Base-by-base conservation (phyloP, 2,888 invertebrate species). In the Troglohyphantes excavatus region DNA sequence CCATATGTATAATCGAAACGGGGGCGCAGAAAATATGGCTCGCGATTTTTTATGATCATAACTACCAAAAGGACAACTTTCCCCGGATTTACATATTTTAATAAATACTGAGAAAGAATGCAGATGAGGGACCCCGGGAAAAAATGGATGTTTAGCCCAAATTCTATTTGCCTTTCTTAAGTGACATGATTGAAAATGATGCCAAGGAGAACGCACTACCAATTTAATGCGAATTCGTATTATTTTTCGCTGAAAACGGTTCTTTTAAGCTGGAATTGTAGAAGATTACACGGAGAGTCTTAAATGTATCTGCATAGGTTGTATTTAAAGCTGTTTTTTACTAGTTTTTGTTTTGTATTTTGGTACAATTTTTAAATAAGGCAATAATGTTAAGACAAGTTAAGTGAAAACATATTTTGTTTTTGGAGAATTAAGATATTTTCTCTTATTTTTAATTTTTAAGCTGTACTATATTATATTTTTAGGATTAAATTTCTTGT, bases 1-100 rank as follows among this genome's bases (percentile, higher is more conserved):
- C 76, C 63, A 5, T 63, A 23, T 39, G 11, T n/a, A 63, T 63
- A 23, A 76, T 43, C 23, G 13, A 23, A 21, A 78, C 17, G 33
- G 9, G 59, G n/a, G 19, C 11, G 27, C n/a, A 78, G 19, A 1
- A 70, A 39, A 43, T 21, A 39, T 33, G 19, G 2, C 2, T 19
- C 21, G 6, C 11, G 2, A 43, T 3, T 43, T 72, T 1, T 26
- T 6, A 11, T 2, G 0, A 63, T 43, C 6, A n/a, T 26, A 23
- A 63, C 63, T 78, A 5, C 68, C 19, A n/a, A 75, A 59, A 29
- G 33, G 63, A 75, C 59, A 72, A 53, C 29, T 75, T 19, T n/a
- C n/a, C n/a, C 63, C 23, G 23, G 33, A 65, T 65, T 78, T 78
- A n/a, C 78, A 78, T 78, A 78, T 65, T 78, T 78, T 78, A 78